Percentiles rank a stretch among this genome's conserved stretches.
These are phyloP conservation scores for Rousettus madagascariensis DNA, from an alignment of 2,797 vertebrate genomes.

Conservation along the genomic window DNA sequence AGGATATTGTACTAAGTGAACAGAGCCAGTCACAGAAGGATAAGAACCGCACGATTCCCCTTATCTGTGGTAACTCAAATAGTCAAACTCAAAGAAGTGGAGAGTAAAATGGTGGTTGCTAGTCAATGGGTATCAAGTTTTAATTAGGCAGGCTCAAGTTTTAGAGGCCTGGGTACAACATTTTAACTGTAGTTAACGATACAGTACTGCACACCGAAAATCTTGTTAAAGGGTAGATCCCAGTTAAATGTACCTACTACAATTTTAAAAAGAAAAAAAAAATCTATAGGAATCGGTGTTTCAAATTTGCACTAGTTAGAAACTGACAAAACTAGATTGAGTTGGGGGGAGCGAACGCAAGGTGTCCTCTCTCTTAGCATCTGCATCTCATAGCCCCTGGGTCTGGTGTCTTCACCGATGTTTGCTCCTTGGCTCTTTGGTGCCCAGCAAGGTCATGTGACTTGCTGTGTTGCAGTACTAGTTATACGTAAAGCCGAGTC, in stretches of 20 bases:
- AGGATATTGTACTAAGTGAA: not conserved
- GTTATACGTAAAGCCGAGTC: not conserved
- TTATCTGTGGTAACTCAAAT: not conserved
- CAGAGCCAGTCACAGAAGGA: not conserved
- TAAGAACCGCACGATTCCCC: not conserved
- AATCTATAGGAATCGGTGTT: not conserved
- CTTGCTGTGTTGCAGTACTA: not conserved
- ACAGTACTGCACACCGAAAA: not conserved
- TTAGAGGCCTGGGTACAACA: not conserved
- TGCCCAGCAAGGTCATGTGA: not conserved
- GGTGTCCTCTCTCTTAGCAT: not conserved
- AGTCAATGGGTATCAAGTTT: not conserved
- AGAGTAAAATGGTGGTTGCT: not conserved
- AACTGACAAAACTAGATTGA: not conserved
- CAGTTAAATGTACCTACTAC: not conserved
- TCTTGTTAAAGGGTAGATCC: not conserved
- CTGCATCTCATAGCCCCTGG: not conserved
- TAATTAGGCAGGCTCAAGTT: not conserved
- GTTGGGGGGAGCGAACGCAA: rapidly evolving
- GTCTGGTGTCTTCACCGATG: too few relatives aligned
- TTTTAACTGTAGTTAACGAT: not conserved
- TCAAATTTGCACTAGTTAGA: not conserved
- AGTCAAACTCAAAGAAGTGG: not conserved
- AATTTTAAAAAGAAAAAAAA: not conserved
- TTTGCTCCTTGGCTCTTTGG: not conserved